phyloP scores from a whole-genome alignment of 2,888 invertebrate species.

The Arrhopalites spinosus region DNA sequence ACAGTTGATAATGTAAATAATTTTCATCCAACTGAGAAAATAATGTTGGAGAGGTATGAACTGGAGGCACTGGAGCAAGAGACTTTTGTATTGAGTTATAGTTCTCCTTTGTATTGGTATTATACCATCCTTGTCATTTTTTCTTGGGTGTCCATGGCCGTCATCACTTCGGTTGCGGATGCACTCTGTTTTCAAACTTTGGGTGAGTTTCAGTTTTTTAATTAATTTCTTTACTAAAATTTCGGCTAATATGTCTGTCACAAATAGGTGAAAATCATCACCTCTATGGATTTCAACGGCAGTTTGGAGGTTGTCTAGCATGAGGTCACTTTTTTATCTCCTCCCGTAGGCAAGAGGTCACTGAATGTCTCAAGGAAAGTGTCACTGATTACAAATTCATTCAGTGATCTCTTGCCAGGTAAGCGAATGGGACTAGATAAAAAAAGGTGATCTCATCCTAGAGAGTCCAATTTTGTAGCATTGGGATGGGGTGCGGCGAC shows the following conservation, averaged over 20 bases:
- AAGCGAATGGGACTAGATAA: too few relatives aligned
- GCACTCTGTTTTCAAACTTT: conserved; percentile 85
- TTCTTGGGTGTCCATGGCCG: conserved; percentile 83
- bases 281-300: conserved; percentile 80
- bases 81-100: conserved; percentile 39
- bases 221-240: too few relatives aligned
- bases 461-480: too few relatives aligned
- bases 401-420: too few relatives aligned
- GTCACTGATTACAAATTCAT: too few relatives aligned
- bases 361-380: too few relatives aligned
- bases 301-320: conserved; percentile 90
- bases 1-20: conserved; percentile 23
- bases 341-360: too few relatives aligned
- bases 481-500: conserved; percentile 84
- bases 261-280: conserved; percentile 70
- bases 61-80: conserved; percentile 36
- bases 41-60: conserved; percentile 38
- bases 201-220: too few relatives aligned
- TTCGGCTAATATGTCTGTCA: conserved; percentile 9
- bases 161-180: conserved; percentile 87
- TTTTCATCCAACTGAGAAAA: conserved; percentile 15
- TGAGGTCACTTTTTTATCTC: too few relatives aligned
- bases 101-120: conserved; percentile 72
- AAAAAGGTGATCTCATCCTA: too few relatives aligned
- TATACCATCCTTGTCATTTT: conserved; percentile 76